A percentile compares a stretch with the other conserved stretches of the same genome.
Evolutionary conservation across 2,797 vertebrate species (phyloP).

Genomic region (Malacoraja senta): DNA sequence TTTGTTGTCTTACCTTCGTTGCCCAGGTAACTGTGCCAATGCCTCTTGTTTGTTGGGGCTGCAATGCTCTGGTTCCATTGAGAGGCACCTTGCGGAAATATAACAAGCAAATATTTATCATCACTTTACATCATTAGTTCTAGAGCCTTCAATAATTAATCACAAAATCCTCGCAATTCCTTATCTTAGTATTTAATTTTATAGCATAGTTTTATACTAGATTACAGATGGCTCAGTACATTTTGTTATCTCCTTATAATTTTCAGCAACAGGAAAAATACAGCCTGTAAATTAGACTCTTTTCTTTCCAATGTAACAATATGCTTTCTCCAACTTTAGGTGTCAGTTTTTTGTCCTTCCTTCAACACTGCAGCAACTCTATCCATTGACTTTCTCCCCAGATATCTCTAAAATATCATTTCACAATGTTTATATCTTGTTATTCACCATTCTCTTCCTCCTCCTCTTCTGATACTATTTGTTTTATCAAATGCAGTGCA

Average conservation of each 20-base stretch:
- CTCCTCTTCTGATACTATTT: neutral
- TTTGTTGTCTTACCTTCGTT: too few species aligned
- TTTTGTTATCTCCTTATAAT: neutral
- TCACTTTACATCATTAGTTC: neutral
- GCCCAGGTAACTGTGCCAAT: neutral
- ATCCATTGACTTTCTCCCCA: neutral
- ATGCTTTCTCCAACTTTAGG: neutral
- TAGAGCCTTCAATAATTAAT: neutral
- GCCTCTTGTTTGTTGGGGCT: neutral
- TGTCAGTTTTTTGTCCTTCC: neutral
- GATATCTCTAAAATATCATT: neutral
- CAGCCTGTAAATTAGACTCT: neutral
- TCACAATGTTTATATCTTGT: neutral
- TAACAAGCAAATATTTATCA: neutral
- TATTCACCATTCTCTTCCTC: neutral
- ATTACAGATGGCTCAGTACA: neutral
- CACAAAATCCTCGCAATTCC: neutral
- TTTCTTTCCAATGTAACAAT: neutral
- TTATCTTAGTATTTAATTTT: neutral
- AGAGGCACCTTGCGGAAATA: neutral
- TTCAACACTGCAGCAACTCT: neutral
- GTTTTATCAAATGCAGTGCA: neutral
- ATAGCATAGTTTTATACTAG: neutral
- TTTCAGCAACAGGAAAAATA: neutral
- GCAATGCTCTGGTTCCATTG: neutral